Evolutionary conservation across 2,797 vertebrate genomes (phyloP), one percentile per base, ranked within the genome.

Genomic region (Sebastes trivittatus): DNA sequence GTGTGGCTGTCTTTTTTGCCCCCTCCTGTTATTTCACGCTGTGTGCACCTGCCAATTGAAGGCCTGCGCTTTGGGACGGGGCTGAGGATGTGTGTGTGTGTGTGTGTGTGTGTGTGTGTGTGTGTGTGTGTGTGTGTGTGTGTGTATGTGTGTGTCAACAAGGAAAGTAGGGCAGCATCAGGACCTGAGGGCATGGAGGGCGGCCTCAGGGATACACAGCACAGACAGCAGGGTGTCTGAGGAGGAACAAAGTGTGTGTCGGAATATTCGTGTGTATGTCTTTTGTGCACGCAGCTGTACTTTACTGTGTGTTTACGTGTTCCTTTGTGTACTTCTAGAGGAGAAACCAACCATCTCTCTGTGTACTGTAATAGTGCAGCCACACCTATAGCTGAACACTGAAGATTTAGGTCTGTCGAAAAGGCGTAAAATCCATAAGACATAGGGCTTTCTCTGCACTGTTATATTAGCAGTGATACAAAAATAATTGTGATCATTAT

Each of bases 11-110:
- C 49, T 71, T 69, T 69, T 38, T 69, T 54, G 16, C 32, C 63
- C 67, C 34, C 29, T 73, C 60, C 38, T 87, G 78, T 84, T 88
- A 86, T 89, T 90, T 92, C 89, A 90, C 55, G 79, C 78, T 77
- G 74, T 70, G 82, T 84, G 85, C 88, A 89, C 86, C 84, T 88
- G 90, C 72, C 88, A 87, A 88, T 87, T 88, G 80, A 85, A 83
- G 76, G 56, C 75, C 62, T 81, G 38, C 22, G 34, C 76, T 84
- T 69, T 81, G 54, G 63, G 67, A 81, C 61, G 72, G 62, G 68
- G 27, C 11, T 67, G 64, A 7, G 49, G 16, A 9, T 46, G 20
- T 54, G 67, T 58, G 34, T 36, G 10, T 36, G 34, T 11, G 34
- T 32, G 30, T 32, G 30, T 52, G 67, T 62, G 29, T 30, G 29